Conservation (phyloP, 2,888 invertebrate genomes). For the Gibbula magus region DNA sequence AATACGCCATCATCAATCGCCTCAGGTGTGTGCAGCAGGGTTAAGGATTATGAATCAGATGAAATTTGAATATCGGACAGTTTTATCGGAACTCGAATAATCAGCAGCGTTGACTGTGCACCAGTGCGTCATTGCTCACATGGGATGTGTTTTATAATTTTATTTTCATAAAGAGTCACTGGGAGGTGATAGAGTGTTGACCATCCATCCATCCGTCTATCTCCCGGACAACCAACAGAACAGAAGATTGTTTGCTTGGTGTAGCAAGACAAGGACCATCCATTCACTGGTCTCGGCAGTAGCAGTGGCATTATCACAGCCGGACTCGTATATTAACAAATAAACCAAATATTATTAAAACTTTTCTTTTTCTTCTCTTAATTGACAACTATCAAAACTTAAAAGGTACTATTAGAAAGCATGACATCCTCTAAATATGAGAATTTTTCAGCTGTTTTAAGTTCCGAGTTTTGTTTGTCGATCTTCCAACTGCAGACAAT, state of each 20-base stretch:
- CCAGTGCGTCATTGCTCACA: background rate
- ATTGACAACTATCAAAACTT: too few relatives aligned
- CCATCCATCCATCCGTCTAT: too few relatives aligned
- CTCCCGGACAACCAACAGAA: background rate
- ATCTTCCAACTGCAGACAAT: too few relatives aligned
- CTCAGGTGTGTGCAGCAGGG: too few relatives aligned
- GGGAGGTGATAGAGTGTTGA: background rate
- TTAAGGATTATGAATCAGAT: too few relatives aligned
- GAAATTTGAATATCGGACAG: background rate
- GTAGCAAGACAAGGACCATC: background rate
- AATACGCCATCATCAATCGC: too few relatives aligned
- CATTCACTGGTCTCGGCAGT: background rate
- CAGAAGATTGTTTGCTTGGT: background rate
- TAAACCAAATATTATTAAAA: conserved; percentile 5
- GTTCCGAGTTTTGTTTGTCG: too few relatives aligned
- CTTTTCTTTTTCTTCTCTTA: background rate
- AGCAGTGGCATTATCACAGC: background rate
- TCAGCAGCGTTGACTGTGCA: background rate
- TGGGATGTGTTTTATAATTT: conserved; percentile 5
- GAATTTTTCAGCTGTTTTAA: too few relatives aligned
- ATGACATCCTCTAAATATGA: too few relatives aligned
- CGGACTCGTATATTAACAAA: conserved; percentile 6
- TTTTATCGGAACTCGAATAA: background rate
- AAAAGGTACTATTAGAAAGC: too few relatives aligned
- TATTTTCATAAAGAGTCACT: background rate